These are phyloP conservation scores for Ptychoptera contaminata DNA, from an alignment of 2,888 invertebrate species.

Conservation along the genomic window DNA sequence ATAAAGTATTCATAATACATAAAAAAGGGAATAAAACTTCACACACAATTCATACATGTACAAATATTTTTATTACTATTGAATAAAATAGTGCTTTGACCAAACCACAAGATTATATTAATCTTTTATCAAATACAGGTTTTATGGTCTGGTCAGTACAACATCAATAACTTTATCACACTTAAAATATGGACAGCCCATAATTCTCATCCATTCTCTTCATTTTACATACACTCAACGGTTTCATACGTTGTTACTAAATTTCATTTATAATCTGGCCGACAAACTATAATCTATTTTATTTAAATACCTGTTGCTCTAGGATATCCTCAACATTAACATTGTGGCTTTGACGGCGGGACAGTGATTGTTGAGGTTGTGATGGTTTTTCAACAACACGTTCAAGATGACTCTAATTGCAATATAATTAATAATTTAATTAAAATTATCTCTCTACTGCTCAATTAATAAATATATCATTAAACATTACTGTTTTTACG, in stretches of 20 bases:
- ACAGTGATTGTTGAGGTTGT: slow-evolving; percentile 27
- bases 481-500: too few species aligned
- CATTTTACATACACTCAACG: too few species aligned
- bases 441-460: not conserved
- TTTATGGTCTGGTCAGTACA: too few species aligned
- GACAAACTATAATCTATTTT: not conserved
- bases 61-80: not conserved
- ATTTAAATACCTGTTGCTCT: slow-evolving; percentile 33
- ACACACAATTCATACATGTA: too few species aligned
- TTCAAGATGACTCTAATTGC: slow-evolving; percentile 66
- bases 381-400: slow-evolving; percentile 74
- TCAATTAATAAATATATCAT: too few species aligned
- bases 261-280: too few species aligned
- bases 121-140: too few species aligned
- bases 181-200: too few species aligned
- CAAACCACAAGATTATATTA: not conserved
- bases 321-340: slow-evolving; percentile 51
- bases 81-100: not conserved
- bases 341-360: slow-evolving; percentile 40
- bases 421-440: slow-evolving; percentile 1
- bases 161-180: too few species aligned
- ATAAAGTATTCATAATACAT: too few species aligned
- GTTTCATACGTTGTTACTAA: too few species aligned
- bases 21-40: too few species aligned
- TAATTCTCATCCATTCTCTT: not conserved